Evolutionary conservation across 2,888 invertebrate species (phyloP).

Genomic region (Hypena proboscidalis): DNA sequence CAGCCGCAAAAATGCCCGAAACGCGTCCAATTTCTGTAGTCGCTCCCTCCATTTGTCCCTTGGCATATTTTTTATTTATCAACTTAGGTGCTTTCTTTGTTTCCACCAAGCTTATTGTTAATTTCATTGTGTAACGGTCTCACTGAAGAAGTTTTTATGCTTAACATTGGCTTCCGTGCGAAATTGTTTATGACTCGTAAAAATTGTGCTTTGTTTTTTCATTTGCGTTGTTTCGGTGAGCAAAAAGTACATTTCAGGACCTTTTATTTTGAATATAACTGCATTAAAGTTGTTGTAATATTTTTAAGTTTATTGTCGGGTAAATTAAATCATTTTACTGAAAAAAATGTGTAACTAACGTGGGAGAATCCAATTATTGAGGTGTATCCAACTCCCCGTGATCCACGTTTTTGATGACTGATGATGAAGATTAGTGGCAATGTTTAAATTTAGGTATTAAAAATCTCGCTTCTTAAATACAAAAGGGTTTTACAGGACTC

Average conservation of each 20-base stretch:
- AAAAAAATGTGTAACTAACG: too few species aligned
- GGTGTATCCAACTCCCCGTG: too few species aligned
- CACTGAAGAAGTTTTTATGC: constrained; percentile 54
- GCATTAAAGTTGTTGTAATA: constrained; percentile 19
- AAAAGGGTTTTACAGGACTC: too few species aligned
- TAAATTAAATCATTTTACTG: too few species aligned
- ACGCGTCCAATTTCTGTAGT: constrained; percentile 49
- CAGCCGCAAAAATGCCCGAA: constrained; percentile 51
- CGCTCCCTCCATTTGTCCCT: constrained; percentile 57
- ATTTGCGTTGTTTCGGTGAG: constrained; percentile 36
- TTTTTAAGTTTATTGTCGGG: too few species aligned
- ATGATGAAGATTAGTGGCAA: too few species aligned
- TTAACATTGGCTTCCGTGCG: constrained; percentile 52
- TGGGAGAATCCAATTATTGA: too few species aligned
- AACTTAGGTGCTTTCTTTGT: constrained; percentile 61
- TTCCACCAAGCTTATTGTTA: constrained; percentile 62
- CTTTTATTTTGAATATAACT: constrained; percentile 14
- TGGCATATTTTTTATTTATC: constrained; percentile 66
- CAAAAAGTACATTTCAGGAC: constrained; percentile 24
- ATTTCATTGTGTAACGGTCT: constrained; percentile 59
- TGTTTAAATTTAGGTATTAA: too few species aligned
- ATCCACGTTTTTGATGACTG: too few species aligned
- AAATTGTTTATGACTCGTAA: constrained; percentile 58
- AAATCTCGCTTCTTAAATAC: too few species aligned
- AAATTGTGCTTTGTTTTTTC: constrained; percentile 48